A percentile compares a stretch with the other conserved stretches of the same genome.
These are phyloP conservation scores for Limonius californicus DNA, from an alignment of 1,140 invertebrate genomes.

Conservation along the genomic window DNA sequence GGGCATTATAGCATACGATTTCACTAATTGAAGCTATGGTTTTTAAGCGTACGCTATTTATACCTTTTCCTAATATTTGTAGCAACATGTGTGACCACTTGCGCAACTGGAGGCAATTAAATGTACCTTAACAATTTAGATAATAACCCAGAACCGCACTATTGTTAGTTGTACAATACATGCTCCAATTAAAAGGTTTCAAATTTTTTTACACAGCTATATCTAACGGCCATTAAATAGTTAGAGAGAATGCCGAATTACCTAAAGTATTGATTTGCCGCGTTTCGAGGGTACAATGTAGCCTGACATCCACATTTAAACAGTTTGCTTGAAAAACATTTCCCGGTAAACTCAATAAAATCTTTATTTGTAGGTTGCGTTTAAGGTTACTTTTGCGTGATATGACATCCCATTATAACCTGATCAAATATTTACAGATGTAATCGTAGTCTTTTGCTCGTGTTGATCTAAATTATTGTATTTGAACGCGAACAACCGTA, in stretches of 20 bases:
- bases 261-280: neutral
- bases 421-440: slow-evolving; percentile 43
- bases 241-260: too few species aligned
- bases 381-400: slow-evolving; percentile 45
- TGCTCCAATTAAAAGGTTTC: too few species aligned
- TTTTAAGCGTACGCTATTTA: neutral
- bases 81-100: neutral
- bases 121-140: neutral
- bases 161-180: neutral
- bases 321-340: neutral
- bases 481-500: slow-evolving; percentile 37
- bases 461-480: slow-evolving; percentile 45
- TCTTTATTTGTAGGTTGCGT: slow-evolving; percentile 27
- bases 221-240: too few species aligned
- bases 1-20: neutral
- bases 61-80: neutral
- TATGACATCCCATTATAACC: slow-evolving; percentile 44
- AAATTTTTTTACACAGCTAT: too few species aligned
- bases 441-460: slow-evolving; percentile 46
- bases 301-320: neutral
- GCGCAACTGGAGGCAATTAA: neutral
- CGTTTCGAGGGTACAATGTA: neutral
- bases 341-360: slow-evolving; percentile 1
- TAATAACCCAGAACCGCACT: neutral
- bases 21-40: neutral